phyloP scores from a whole-genome alignment of 1,140 invertebrate species.

The Berghia stephanieae region DNA sequence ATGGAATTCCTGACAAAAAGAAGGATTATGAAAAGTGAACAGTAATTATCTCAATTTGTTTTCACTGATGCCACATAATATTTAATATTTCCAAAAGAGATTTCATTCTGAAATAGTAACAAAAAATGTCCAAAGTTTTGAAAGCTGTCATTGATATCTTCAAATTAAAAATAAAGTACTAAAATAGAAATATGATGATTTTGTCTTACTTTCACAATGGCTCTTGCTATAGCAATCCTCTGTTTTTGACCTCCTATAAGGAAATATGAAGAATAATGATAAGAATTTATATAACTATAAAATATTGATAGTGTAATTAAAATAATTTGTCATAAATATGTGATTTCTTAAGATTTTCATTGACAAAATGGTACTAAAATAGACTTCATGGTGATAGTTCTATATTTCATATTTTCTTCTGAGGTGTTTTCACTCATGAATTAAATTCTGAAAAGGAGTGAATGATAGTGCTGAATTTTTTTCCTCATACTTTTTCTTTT shows the following conservation, averaged over 20 bases:
- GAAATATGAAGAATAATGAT: not conserved
- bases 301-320: not conserved
- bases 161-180: not conserved
- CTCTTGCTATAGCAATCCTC: conserved; percentile 67
- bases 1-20: too few species aligned
- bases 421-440: too few species aligned
- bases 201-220: conserved; percentile 64
- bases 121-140: not conserved
- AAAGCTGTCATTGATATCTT: not conserved
- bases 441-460: too few species aligned
- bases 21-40: too few species aligned
- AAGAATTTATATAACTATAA: not conserved
- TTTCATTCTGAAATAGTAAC: conserved; percentile 22
- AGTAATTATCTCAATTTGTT: too few species aligned
- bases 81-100: not conserved
- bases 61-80: not conserved
- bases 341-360: not conserved
- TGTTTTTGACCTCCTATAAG: conserved; percentile 78
- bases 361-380: not conserved
- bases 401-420: too few species aligned
- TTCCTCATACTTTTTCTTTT: too few species aligned
- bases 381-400: not conserved
- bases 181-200: not conserved
- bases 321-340: not conserved
- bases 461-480: too few species aligned